Evolutionary conservation across 2,888 invertebrate species (phyloP).

Genomic region (Eilema depressum): DNA sequence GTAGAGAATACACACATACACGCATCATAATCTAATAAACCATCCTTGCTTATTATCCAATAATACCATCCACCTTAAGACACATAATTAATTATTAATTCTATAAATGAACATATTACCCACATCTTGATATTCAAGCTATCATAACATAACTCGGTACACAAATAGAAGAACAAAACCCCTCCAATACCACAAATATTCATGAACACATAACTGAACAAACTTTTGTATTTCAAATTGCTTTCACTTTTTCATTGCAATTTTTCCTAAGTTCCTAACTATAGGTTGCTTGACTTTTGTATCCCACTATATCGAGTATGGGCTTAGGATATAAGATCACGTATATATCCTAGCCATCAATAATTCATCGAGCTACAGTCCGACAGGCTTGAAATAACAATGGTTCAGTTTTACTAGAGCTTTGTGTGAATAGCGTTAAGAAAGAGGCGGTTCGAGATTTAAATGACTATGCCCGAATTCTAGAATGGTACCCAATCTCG

Average conservation of each 20-base stretch:
- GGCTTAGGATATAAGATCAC: constrained; percentile 70
- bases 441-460: constrained; percentile 32
- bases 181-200: not conserved
- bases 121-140: constrained; percentile 63
- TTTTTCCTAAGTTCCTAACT: not conserved
- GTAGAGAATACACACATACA: not conserved
- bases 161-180: constrained; percentile 33
- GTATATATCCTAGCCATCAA: constrained; percentile 75
- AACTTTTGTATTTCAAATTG: not conserved
- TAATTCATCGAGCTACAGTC: constrained; percentile 78
- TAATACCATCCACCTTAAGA: constrained; percentile 58
- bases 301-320: constrained; percentile 56
- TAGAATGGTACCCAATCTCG: too few relatives aligned
- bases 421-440: constrained; percentile 48
- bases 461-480: too few relatives aligned
- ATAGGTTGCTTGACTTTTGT: constrained; percentile 35
- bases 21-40: not conserved
- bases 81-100: constrained; percentile 64
- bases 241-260: not conserved
- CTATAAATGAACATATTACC: constrained; percentile 70
- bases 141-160: constrained; percentile 56
- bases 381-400: constrained; percentile 80
- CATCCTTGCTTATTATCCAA: constrained; percentile 20
- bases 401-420: constrained; percentile 71
- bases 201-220: not conserved